Base-by-base conservation (phyloP, 2,888 invertebrate genomes). In the Temnothorax unifasciatus region DNA sequence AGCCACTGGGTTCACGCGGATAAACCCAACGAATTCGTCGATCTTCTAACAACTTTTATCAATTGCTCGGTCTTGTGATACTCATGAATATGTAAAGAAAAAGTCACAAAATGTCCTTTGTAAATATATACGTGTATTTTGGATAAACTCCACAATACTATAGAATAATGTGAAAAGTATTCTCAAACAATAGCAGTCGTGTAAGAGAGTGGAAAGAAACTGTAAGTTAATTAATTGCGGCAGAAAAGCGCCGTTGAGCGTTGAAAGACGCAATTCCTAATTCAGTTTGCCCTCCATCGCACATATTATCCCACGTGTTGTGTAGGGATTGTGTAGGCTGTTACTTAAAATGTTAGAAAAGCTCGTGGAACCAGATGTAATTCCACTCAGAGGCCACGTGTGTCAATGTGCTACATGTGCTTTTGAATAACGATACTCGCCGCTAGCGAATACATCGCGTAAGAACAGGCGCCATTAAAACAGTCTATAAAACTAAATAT, bases 1-100 rank as follows among this genome's bases (percentile, higher is more conserved):
- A 98, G 98, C 0, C 99, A 99, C 95, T 98, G 99, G 98, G 97
- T 99, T 0, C 99, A 99, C 94, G 97, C 98, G 88, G 99, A 99
- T 87, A 97, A 98, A 93, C 98, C 99, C 1, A 95, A 96, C 9
- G 97, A 97, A 88, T 98, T 99, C 94, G 94, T 98, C 38, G 96
- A 96, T 73, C 91, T 96, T 74, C 95, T 97, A 52, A 95, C 96
- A 89, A 95, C 96, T 88, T 98, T 97, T 95, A 94, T 97, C 87
- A 95, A 96, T 82, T 64, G 87, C 59, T 44, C 61, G 38, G 34
- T 83, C 13, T 52, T 68, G 34, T 87, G 76, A 85, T 47, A 29
- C 21, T 83, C 29, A 75, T 77, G 52, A 57, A 82, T 11, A 9
- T 76, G 41, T 87, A 85, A 63, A 81, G 61, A 76, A 83, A 77